Base-by-base conservation (phyloP, 2,113 vertebrate species). In the Aythya baeri region DNA sequence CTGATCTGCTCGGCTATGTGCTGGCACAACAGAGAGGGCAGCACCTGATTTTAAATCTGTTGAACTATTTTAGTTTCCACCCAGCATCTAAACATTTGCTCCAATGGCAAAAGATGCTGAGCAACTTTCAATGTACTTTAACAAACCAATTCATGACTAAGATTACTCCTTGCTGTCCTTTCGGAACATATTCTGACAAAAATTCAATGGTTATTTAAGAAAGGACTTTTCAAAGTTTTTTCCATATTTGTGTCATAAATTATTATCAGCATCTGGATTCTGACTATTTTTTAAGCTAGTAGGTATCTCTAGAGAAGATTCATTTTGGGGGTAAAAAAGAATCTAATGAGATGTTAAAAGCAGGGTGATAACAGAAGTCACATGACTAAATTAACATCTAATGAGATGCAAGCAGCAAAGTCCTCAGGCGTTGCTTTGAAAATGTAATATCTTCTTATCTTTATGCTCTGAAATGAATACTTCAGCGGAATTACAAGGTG, bases 381-480 rank as follows among this genome's bases (percentile, higher is more conserved):
- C 71, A 55, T 93, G 94, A 93, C 44, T 72, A 75, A 94, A 94
- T 93, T 52, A 91, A 85, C 83, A 96, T 96, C 89, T 93, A 94
- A 95, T 94, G 73, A 94, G 91, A 94, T 66, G 70, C 86, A 88
- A 92, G 91, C 66, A 95, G 70, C 86, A 36, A 92, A 95, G 86
- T 95, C 86, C 91, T 92, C 62, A 6, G 92, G 96, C 93, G 66
- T 13, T 91, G 54, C 94, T 97, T 94, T 95, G 96, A 96, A 95
- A 97, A 87, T 2, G 0, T 66, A 79, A 66, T 88, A 90, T 95
- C 91, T 88, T 83, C 67, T 93, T 90, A 94, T 95, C 86, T 93
- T 95, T 84, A 84, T 88, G 82, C 92, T 86, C 92, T 87, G 80
- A 95, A 97, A 94, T 66, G 44, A 95, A 82, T 76, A 94, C 66